Base-by-base conservation (phyloP, 2,888 invertebrate genomes). In the Tillus elongatus region DNA sequence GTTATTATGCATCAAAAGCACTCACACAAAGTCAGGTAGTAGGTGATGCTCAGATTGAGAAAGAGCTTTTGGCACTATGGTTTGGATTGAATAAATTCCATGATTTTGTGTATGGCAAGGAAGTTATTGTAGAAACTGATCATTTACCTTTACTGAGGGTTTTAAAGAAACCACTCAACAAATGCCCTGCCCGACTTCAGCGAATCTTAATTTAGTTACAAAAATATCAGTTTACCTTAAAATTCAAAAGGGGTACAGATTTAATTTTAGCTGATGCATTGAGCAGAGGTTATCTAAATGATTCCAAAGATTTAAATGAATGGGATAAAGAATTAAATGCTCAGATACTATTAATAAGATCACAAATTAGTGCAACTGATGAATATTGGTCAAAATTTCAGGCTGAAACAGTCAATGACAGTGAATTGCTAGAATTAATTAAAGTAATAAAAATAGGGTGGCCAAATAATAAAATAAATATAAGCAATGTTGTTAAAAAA, bases 101-200 rank as follows among this genome's bases (percentile, higher is more conserved):
- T 26, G 50, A 60, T 26, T 62, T 49, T 36, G 31, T 61, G n/a
- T 42, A 40, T 9, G 60, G 57, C 4, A 45, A 44, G 15, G 19
- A 45, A n/a, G n/a, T n/a, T n/a, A n/a, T n/a, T n/a, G n/a, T n/a
- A n/a, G n/a, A 54, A 41, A 63, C 61, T 0, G 58, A 63, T 37
- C 59, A 61, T 42, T 59, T 56, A 37, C 59, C 60, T 1, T 41
- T 60, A 1, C 36, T 61, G 1, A 40, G 56, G 13, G 36, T 61
- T 4, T 30, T n/a, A n/a, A n/a, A n/a, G n/a, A n/a, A n/a, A n/a
- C n/a, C n/a, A n/a, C n/a, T n/a, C n/a, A 40, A 35, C 19, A 10
- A 16, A 9, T 41, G 35, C 27, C 45, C 41, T 13, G 26, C 37
- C n/a, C 36, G 44, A 26, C 19, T 47, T 6, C 45, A 47, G 36